These are phyloP conservation scores for Beris morrisii DNA, from an alignment of 2,888 invertebrate species.

Conservation along the genomic window DNA sequence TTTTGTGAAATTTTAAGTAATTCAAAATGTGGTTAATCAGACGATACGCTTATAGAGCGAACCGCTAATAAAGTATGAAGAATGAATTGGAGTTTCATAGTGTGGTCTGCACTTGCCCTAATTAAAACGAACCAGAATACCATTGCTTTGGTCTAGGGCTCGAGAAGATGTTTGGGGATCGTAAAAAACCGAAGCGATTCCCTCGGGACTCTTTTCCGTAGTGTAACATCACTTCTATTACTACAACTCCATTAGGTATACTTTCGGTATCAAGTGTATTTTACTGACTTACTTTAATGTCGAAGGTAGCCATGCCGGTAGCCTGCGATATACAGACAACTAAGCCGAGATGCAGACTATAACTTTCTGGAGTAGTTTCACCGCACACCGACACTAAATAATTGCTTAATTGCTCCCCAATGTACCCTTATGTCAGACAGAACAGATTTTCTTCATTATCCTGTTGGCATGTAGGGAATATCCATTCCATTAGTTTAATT, in stretches of 20 bases:
- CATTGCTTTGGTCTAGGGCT: neutral
- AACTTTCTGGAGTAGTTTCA: too few relatives aligned
- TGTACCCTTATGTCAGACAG: slow-evolving; percentile 10
- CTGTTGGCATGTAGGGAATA: slow-evolving; percentile 18
- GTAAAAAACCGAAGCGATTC: slow-evolving; percentile 4
- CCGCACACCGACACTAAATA: slow-evolving; percentile 9
- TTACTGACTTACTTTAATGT: neutral
- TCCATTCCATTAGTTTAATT: neutral
- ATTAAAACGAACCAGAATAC: slow-evolving; percentile 16
- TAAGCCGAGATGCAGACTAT: too few relatives aligned
- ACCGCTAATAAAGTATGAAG: too few relatives aligned
- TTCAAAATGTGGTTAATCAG: too few relatives aligned
- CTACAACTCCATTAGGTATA: slow-evolving; percentile 22
- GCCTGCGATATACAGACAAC: too few relatives aligned
- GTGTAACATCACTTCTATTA: slow-evolving; percentile 15
- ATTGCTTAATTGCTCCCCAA: slow-evolving; percentile 26
- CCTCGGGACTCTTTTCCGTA: slow-evolving; percentile 12
- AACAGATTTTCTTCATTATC: slow-evolving; percentile 28
- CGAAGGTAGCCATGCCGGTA: too few relatives aligned
- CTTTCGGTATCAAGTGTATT: slow-evolving; percentile 15
- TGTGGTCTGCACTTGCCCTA: slow-evolving; percentile 17
- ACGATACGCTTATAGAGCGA: too few relatives aligned
- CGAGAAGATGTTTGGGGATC: slow-evolving; percentile 11
- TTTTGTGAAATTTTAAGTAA: neutral
- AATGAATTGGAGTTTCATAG: too few relatives aligned